Evolutionary conservation across 2,888 invertebrate genomes (phyloP), one percentile per base, ranked within the genome.

Genomic region (Nemotelus nigrinus): DNA sequence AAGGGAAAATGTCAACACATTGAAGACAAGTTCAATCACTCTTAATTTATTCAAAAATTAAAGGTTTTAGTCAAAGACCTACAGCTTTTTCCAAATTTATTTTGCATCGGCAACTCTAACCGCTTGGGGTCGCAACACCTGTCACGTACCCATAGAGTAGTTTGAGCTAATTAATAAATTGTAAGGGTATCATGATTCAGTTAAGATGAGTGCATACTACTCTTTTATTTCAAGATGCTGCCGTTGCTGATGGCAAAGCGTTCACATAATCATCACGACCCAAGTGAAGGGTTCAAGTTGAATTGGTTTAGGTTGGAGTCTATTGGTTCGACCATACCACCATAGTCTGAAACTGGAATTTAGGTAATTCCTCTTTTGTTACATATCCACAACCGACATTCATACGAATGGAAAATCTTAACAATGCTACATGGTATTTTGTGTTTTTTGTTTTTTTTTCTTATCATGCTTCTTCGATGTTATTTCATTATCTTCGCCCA

Each of bases 251-350:
- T 57, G 25, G 25, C 25, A 25, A 25, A 25, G 25, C 25, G 25
- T 1, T 25, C 25, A 25, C 47, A 58, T 72, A 10, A 67, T 45
- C n/a, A n/a, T 10, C 25, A 70, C 44, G 44, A 45, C 7, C 5
- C 41, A 74, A 74, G 74, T 74, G 74, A 74, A 74, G 74, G 74
- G 74, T 74, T 63, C 41, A 50, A 60, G 60, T 48, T 74, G 43
- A 50, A 74, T 74, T n/a, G 44, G 44, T 71, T 8, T 41, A 41
- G 44, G 57, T 55, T 41, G 25, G 39, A 25, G 72, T 25, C 25
- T 25, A 25, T 25, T 25, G 25, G 25, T 25, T 25, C 25, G 25
- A 25, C 25, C 67, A 25, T 68, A 50, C 67, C 48, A 44, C 50
- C 48, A 2, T 3, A 47, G 25, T 25, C 50, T 8, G 50, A 50